phyloP scores from a whole-genome alignment of 2,888 invertebrate genomes.

The Cryptus viduatorius region DNA sequence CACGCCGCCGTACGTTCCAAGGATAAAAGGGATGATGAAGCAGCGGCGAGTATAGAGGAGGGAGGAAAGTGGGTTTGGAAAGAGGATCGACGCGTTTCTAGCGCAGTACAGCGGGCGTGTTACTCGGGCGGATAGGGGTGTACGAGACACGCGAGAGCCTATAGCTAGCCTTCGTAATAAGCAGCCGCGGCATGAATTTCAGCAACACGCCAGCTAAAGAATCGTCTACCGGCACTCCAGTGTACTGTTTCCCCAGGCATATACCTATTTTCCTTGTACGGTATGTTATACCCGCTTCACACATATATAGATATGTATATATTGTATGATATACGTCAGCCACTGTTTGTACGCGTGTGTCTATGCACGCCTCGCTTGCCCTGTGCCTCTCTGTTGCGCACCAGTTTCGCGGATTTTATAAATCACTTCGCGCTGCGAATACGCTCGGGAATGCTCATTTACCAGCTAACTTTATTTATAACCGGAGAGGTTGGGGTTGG shows the following conservation, averaged over 20 bases:
- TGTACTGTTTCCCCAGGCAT: background rate
- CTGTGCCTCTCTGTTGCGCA: background rate
- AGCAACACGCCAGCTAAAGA: constrained; percentile 53
- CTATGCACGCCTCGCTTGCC: constrained; percentile 7
- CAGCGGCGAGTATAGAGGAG: constrained; percentile 24
- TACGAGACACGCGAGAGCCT: constrained; percentile 63
- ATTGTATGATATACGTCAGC: constrained; percentile 47
- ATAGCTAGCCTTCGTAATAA: constrained; percentile 58
- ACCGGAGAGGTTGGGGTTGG: constrained; percentile 46
- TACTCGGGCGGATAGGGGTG: constrained; percentile 57
- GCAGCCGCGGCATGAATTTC: constrained; percentile 62
- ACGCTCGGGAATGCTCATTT: constrained; percentile 73
- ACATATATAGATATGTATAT: constrained; percentile 29
- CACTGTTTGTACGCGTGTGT: constrained; percentile 53
- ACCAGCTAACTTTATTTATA: constrained; percentile 74
- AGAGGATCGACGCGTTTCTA: constrained; percentile 51
- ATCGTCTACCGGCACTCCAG: constrained; percentile 45
- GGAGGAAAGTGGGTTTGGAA: constrained; percentile 2
- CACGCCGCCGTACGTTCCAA: constrained; percentile 52
- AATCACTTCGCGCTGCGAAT: constrained; percentile 72
- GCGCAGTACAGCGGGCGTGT: constrained; percentile 22
- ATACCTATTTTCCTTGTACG: background rate
- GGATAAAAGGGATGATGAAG: constrained; percentile 67
- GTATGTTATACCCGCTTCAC: background rate
- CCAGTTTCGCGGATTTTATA: constrained; percentile 69